Percentiles rank a stretch among this genome's conserved stretches.
These are phyloP conservation scores for Lamprotornis superbus DNA, from an alignment of 2,113 vertebrate genomes.

Conservation along the genomic window DNA sequence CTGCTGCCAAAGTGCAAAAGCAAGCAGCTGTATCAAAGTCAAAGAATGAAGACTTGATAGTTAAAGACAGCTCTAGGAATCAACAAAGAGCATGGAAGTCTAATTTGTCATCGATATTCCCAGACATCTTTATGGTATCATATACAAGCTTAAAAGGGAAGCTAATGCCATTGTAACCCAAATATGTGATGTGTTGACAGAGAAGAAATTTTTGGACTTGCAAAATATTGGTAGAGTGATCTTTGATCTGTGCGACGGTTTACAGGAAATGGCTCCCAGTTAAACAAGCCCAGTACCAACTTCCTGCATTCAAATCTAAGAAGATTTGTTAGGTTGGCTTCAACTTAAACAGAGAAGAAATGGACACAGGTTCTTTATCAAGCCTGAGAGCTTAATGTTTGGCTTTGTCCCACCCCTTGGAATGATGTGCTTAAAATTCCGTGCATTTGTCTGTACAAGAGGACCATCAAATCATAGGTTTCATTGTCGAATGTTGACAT, in stretches of 20 bases:
- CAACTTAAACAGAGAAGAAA: slow-evolving; percentile 36
- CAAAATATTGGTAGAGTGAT: slow-evolving; percentile 38
- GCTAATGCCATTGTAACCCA: slow-evolving; percentile 38
- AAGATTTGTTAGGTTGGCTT: slow-evolving; percentile 1
- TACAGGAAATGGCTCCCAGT: slow-evolving; percentile 51
- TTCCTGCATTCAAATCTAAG: slow-evolving; percentile 38
- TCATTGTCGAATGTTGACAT: not conserved
- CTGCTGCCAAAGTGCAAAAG: not conserved
- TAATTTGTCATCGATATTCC: slow-evolving; percentile 21
- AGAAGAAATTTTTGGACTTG: slow-evolving; percentile 49
- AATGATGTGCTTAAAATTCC: slow-evolving; percentile 12
- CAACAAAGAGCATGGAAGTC: slow-evolving; percentile 22
- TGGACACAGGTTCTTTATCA: not conserved
- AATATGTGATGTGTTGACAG: slow-evolving; percentile 58
- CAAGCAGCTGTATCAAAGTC: not conserved
- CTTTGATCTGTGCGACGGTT: slow-evolving; percentile 61
- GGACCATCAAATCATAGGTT: not conserved
- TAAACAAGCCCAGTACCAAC: slow-evolving; percentile 45
- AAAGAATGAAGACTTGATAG: slow-evolving; percentile 20
- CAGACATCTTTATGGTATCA: slow-evolving; percentile 43
- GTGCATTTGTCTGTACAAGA: not conserved
- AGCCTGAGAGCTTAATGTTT: not conserved
- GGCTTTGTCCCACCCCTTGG: not conserved
- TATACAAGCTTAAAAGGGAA: slow-evolving; percentile 55
- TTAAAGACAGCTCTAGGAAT: not conserved